Percentiles rank a stretch among this genome's conserved stretches.
Conservation (phyloP, 23 tunicate species). For the Trididemnum miniatum region DNA sequence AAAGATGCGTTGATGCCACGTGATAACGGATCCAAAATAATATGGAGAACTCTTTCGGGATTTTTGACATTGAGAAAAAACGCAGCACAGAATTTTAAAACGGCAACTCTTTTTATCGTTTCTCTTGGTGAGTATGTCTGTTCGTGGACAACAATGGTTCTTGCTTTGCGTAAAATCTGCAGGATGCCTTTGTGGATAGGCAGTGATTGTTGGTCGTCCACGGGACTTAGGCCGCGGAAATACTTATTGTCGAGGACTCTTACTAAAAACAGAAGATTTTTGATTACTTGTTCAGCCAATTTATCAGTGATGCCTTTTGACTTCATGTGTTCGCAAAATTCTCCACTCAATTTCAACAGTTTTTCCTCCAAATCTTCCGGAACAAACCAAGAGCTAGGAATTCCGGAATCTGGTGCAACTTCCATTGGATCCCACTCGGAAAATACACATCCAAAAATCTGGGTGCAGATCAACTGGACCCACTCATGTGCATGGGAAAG, state of each 20-base stretch:
- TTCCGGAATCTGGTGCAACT: not conserved
- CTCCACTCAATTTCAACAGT: constrained; percentile 19
- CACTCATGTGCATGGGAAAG: constrained; percentile 73
- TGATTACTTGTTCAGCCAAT: constrained; percentile 70
- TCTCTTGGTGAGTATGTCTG: constrained; percentile 52
- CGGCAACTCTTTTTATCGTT: constrained; percentile 52
- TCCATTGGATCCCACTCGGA: constrained; percentile 46
- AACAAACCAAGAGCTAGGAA: constrained; percentile 18
- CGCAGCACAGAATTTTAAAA: constrained; percentile 77
- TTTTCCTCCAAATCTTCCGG: constrained; percentile 41
- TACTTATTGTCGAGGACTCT: constrained; percentile 28
- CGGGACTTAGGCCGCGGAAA: not conserved
- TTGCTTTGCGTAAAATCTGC: constrained; percentile 33
- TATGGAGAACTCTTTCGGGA: constrained; percentile 22
- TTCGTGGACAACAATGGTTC: constrained; percentile 38
- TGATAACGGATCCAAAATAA: constrained; percentile 53
- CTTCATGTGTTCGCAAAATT: constrained; percentile 51
- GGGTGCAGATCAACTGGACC: constrained; percentile 64
- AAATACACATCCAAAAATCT: constrained; percentile 67
- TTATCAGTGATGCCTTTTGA: constrained; percentile 17
- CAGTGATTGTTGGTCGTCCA: not conserved
- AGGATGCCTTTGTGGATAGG: constrained; percentile 13
- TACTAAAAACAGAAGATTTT: constrained; percentile 55
- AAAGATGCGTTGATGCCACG: constrained; percentile 52
- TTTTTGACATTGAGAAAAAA: constrained; percentile 28